Percentiles rank a stretch among this genome's conserved stretches.
Conservation (phyloP, 1,140 invertebrate genomes). For the Leptonema lineaticorne region DNA sequence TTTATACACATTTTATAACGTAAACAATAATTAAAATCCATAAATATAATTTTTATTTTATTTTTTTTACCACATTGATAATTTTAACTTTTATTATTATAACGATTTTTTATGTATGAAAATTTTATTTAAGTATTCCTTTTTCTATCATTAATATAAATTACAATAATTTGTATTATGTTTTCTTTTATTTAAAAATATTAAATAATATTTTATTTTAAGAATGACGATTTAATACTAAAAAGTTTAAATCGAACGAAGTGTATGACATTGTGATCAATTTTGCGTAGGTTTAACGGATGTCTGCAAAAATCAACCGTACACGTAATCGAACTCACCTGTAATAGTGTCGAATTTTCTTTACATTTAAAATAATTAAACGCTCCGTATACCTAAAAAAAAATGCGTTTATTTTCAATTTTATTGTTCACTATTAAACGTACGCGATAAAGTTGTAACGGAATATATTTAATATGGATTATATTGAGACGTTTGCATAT, state of each 20-base stretch:
- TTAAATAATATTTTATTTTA: neutral
- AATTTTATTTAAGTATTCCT: too few species aligned
- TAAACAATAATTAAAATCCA: too few species aligned
- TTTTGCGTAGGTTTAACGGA: constrained; percentile 11
- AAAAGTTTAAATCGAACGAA: constrained; percentile 5
- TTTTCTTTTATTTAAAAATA: neutral
- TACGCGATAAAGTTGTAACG: neutral
- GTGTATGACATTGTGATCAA: neutral
- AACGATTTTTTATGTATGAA: too few species aligned
- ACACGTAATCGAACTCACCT: neutral
- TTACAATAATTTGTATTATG: neutral
- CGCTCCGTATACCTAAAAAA: too few species aligned
- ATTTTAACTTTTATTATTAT: too few species aligned
- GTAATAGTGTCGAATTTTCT: neutral
- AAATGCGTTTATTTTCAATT: too few species aligned
- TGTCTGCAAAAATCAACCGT: neutral
- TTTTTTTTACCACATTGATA: too few species aligned
- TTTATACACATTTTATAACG: too few species aligned
- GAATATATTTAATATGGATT: neutral
- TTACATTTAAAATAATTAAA: too few species aligned
- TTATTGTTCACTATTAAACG: neutral
- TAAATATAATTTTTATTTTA: too few species aligned
- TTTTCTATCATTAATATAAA: too few species aligned
- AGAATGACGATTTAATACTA: neutral
- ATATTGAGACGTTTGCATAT: neutral